Conservation (phyloP, 2,113 vertebrate genomes). For the Capra hircus region DNA sequence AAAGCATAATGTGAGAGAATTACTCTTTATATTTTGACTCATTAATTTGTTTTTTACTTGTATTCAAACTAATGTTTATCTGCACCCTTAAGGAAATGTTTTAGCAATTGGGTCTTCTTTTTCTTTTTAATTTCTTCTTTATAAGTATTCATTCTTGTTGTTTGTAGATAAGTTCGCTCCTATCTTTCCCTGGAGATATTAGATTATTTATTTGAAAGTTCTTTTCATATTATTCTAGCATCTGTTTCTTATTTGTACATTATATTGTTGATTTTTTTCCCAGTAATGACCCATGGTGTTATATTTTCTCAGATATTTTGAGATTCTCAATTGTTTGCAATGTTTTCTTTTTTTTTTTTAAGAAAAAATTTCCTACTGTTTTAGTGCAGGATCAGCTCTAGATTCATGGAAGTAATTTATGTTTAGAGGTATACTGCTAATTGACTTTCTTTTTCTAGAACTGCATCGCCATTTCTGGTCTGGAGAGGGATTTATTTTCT, state of each 20-base stretch:
- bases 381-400: background rate
- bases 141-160: background rate
- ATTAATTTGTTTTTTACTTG: background rate
- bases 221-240: background rate
- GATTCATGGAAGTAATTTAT: background rate
- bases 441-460: background rate
- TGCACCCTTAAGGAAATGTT: background rate
- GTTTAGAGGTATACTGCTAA: background rate
- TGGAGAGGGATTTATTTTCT: background rate
- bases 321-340: background rate
- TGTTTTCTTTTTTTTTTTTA: background rate
- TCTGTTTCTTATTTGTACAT: background rate
- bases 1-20: background rate
- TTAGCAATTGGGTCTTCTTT: background rate
- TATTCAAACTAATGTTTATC: background rate
- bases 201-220: background rate
- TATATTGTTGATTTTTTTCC: background rate
- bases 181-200: background rate
- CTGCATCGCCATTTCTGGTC: background rate
- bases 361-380: background rate
- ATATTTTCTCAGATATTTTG: background rate
- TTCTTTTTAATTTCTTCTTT: background rate
- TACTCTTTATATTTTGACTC: background rate
- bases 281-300: background rate
- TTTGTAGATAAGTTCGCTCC: background rate